Conservation (phyloP, 2,888 invertebrate genomes). For the Barypeithes pellucidus region DNA sequence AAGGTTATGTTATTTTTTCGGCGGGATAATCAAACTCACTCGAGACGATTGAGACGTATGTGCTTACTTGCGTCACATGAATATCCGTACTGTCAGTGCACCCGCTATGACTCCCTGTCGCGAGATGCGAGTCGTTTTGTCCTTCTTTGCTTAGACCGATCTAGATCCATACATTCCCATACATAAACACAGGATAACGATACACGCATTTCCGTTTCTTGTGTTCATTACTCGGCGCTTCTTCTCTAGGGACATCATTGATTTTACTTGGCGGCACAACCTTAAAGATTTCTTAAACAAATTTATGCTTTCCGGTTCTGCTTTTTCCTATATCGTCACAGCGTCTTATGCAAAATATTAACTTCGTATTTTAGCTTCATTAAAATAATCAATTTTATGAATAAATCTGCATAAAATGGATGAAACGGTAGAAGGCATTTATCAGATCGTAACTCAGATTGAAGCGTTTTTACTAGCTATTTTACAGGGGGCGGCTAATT, state of each 20-base stretch:
- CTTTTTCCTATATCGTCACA: constrained; percentile 21
- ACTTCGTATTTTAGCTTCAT: constrained; percentile 43
- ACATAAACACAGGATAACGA: too few relatives aligned
- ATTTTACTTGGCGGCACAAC: background rate
- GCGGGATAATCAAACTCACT: too few relatives aligned
- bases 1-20: too few relatives aligned
- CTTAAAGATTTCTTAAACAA: constrained; percentile 20
- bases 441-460: background rate
- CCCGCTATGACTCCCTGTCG: too few relatives aligned
- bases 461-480: background rate
- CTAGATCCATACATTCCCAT: too few relatives aligned
- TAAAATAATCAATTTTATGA: constrained; percentile 51
- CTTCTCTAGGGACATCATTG: background rate
- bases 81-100: too few relatives aligned
- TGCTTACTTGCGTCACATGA: too few relatives aligned
- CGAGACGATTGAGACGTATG: too few relatives aligned
- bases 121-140: too few relatives aligned
- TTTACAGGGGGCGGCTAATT: background rate
- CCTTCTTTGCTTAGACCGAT: too few relatives aligned
- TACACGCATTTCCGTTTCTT: too few relatives aligned
- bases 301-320: constrained; percentile 20
- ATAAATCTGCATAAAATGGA: constrained; percentile 42
- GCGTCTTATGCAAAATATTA: constrained; percentile 33
- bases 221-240: too few relatives aligned
- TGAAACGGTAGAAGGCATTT: constrained; percentile 1